Evolutionary conservation across 2,797 vertebrate genomes (phyloP).

Genomic region (Crocodylus rhombifer): DNA sequence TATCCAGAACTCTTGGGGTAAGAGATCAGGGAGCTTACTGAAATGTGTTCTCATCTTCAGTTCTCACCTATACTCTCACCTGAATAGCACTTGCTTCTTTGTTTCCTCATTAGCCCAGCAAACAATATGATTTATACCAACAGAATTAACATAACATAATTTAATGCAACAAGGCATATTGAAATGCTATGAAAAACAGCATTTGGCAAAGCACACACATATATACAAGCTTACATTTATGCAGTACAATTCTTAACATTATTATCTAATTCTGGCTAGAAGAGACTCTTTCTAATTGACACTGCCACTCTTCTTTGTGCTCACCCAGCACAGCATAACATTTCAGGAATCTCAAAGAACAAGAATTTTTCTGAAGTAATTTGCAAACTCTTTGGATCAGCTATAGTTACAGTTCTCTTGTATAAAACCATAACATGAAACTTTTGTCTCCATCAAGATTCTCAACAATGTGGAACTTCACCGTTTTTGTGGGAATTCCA

Average conservation of each 20-base stretch:
- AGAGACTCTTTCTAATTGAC: constrained; percentile 41
- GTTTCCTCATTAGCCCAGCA: neutral
- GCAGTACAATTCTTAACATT: constrained; percentile 2
- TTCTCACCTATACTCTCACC: neutral
- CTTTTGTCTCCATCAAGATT: constrained; percentile 4
- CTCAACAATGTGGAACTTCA: neutral
- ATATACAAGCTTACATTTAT: constrained; percentile 15
- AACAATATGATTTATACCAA: neutral
- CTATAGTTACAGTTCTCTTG: neutral
- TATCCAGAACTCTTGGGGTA: neutral
- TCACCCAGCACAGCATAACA: constrained; percentile 18
- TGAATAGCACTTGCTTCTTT: neutral
- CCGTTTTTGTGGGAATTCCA: constrained; percentile 27
- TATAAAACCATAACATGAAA: too few relatives aligned
- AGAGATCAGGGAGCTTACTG: neutral
- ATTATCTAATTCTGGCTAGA: neutral
- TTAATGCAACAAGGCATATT: constrained; percentile 8
- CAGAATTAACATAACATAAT: constrained; percentile 13
- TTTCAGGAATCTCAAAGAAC: too few relatives aligned
- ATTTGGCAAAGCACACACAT: neutral
- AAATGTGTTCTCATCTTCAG: neutral
- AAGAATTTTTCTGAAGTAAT: neutral
- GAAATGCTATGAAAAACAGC: constrained; percentile 45
- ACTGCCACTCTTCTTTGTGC: neutral
- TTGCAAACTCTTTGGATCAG: neutral